Evolutionary conservation across 2,113 vertebrate species (phyloP).

Genomic region (Dicaeum eximium): DNA sequence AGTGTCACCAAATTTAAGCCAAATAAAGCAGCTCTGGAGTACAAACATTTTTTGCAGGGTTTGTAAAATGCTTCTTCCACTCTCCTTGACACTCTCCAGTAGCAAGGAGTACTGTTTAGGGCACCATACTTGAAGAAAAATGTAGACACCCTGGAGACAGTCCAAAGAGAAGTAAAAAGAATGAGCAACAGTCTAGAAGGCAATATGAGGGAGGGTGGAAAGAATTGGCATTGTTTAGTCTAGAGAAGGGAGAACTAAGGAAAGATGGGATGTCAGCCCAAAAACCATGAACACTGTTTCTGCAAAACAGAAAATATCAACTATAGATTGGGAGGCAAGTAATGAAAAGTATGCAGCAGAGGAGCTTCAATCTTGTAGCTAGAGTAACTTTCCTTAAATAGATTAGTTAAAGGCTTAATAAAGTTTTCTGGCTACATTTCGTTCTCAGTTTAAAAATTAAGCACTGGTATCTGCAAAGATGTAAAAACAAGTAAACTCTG

Average conservation of each 20-base stretch:
- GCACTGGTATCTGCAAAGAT: background rate
- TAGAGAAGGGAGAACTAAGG: background rate
- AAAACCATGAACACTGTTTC: background rate
- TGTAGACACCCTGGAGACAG: background rate
- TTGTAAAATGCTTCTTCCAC: background rate
- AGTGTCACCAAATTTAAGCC: background rate
- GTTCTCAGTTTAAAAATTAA: background rate
- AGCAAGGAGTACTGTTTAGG: background rate
- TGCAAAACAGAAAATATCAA: background rate
- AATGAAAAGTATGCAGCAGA: background rate
- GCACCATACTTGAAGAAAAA: background rate
- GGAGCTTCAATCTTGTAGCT: background rate
- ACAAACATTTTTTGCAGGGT: background rate
- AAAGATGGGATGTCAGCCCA: background rate
- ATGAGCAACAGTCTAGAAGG: background rate
- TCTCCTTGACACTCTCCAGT: background rate
- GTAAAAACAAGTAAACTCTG: background rate
- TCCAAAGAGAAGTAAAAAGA: background rate
- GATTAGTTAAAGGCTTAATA: background rate
- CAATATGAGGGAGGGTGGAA: background rate
- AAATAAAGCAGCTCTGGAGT: background rate
- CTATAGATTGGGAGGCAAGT: background rate
- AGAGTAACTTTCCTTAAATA: background rate
- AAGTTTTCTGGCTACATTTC: background rate
- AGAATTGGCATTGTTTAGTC: conserved; percentile 51